Base-by-base conservation (phyloP, 2,888 invertebrate species). In the Agriotes lineatus region DNA sequence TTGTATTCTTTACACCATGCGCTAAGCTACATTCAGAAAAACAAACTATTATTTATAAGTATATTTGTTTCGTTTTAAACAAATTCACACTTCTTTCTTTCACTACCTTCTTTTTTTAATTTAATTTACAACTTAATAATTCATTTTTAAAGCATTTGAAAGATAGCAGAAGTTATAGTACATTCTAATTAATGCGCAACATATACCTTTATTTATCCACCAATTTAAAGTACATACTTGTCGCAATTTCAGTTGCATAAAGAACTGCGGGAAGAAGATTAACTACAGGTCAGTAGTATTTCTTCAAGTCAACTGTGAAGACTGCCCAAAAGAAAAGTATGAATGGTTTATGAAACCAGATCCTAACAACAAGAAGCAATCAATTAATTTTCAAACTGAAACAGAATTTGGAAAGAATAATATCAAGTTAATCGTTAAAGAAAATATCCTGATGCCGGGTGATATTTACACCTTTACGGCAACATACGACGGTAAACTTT, bases 391-490 rank as follows among this genome's bases (percentile, higher is more conserved):
- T 39, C 30, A 58, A 10, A 39, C 39, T 0, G 62, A 68, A 19
- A 63, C 68, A 1, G 39, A 7, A 5, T 48, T 14, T 35, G 48
- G 48, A 35, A 39, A 25, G 12, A 37, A 48, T 3, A 35, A 42
- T n/a, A 4, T 12, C 1, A 63, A 68, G 16, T 20, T 68, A 6
- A 20, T 63, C 12, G 25, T 68, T 30, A 63, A 57, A 39, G 39
- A 57, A 58, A 12, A 57, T 12, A 58, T 63, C 12, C 30, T 68
- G 7, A 5, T 18, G n/a, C 57, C 63, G 1, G 58, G 58, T 7
- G 68, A 68, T 33, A 25, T n/a, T 2, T 68, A 68, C 20, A 22
- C 35, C 6, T 68, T 68, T 22, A 19, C 12, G 16, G 65, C 45
- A 5, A 42, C 2, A 22, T 63, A 62, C 30, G 10, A 61, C 9